Percentiles rank a stretch among this genome's conserved stretches.
These are phyloP conservation scores for Silurus aristotelis DNA, from an alignment of 2,797 vertebrate genomes.

Conservation along the genomic window DNA sequence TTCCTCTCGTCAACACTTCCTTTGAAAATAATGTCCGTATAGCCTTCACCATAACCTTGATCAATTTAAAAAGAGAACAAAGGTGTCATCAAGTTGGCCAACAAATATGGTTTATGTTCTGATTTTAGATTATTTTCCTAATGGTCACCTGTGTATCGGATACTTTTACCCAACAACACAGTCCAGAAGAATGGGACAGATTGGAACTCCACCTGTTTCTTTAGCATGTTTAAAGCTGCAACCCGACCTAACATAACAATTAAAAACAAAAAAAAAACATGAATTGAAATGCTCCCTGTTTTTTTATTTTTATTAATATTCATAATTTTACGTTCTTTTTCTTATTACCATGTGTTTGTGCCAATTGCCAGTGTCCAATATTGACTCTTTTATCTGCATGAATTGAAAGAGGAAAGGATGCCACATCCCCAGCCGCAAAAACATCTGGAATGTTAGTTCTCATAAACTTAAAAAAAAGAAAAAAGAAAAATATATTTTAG, in stretches of 20 bases:
- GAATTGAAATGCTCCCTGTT: background rate
- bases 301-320: background rate
- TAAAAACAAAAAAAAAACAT: constrained; percentile 13
- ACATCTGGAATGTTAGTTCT: constrained; percentile 78
- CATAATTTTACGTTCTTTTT: background rate
- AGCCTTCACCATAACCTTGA: constrained; percentile 82
- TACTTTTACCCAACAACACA: constrained; percentile 77
- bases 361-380: constrained; percentile 86
- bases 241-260: constrained; percentile 72
- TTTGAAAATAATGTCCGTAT: constrained; percentile 83
- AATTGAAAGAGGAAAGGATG: constrained; percentile 82
- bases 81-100: background rate
- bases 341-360: constrained; percentile 81
- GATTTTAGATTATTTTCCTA: background rate
- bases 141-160: constrained; percentile 80
- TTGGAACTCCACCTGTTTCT: constrained; percentile 67
- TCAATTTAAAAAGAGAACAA: constrained; percentile 39
- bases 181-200: constrained; percentile 90
- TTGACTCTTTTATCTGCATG: constrained; percentile 68
- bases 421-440: constrained; percentile 84
- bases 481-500: background rate
- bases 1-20: constrained; percentile 80
- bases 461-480: constrained; percentile 75
- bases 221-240: constrained; percentile 85
- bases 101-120: background rate